Conservation (phyloP, 2,888 invertebrate genomes). For the Drosophila subquinaria region DNA sequence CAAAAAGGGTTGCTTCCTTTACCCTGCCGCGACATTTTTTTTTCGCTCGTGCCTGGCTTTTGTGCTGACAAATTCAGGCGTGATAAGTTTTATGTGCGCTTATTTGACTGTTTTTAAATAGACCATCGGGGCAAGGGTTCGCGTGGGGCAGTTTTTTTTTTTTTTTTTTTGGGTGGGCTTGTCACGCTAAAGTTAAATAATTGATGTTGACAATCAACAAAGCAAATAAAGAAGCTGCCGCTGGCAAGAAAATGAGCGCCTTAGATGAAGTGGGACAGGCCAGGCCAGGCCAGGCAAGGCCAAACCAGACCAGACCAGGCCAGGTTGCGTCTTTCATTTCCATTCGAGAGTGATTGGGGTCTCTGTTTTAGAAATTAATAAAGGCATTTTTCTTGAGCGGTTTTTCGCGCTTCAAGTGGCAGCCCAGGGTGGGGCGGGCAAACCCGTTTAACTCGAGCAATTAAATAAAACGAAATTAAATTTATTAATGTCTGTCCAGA, state of each 20-base stretch:
- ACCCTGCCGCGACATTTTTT: constrained; percentile 43
- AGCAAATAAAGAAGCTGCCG: constrained; percentile 78
- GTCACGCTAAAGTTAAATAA: constrained; percentile 81
- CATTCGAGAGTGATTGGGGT: constrained; percentile 24
- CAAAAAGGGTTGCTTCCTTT: constrained; percentile 68
- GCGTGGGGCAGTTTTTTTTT: constrained; percentile 17
- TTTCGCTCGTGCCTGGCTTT: constrained; percentile 60
- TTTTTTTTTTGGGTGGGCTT: constrained; percentile 46
- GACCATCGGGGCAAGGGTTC: constrained; percentile 58
- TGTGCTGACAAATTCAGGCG: constrained; percentile 84
- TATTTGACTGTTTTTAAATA: constrained; percentile 81
- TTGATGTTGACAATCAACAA: constrained; percentile 84
- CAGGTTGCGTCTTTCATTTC: constrained; percentile 15
- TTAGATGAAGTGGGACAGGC: constrained; percentile 47
- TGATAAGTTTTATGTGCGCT: constrained; percentile 82
- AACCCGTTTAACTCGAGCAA: constrained; percentile 54
- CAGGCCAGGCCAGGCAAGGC: not conserved
- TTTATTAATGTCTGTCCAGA: constrained; percentile 55
- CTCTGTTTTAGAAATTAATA: constrained; percentile 65
- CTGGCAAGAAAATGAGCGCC: constrained; percentile 50
- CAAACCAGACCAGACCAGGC: not conserved
- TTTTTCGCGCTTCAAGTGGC: constrained; percentile 52
- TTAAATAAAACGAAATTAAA: constrained; percentile 65
- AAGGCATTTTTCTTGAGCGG: constrained; percentile 56
- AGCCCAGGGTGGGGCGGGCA: not conserved